Percentiles rank a stretch among this genome's conserved stretches.
phyloP scores from a whole-genome alignment of 2,113 vertebrate genomes.

The Synchiropus splendidus region DNA sequence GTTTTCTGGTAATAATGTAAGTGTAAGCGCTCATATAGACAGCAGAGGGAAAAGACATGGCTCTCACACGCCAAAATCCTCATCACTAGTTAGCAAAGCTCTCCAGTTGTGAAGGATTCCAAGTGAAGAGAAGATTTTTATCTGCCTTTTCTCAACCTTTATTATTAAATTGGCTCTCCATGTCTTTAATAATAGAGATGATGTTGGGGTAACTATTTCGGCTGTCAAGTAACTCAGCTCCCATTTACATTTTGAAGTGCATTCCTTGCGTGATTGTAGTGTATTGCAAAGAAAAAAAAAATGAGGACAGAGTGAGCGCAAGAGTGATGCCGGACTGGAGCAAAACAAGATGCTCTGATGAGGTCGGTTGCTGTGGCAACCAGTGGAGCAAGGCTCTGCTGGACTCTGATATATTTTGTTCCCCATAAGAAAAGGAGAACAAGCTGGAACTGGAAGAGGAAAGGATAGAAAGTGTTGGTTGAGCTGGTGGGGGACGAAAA shows the following conservation, averaged over 20 bases:
- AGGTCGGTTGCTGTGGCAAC: conserved; percentile 61
- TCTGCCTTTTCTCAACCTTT: too few species aligned
- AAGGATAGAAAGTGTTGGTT: conserved; percentile 3
- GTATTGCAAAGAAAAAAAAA: background rate
- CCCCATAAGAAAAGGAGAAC: conserved; percentile 43
- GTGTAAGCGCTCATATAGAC: too few species aligned
- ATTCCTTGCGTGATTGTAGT: background rate
- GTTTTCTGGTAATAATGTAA: too few species aligned
- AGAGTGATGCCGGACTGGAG: conserved; percentile 10
- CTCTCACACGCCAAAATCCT: too few species aligned
- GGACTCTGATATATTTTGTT: conserved; percentile 58
- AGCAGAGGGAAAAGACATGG: too few species aligned
- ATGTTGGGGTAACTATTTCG: too few species aligned
- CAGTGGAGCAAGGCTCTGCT: conserved; percentile 44
- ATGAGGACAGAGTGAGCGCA: conserved; percentile 1
- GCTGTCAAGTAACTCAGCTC: too few species aligned
- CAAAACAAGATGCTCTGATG: conserved; percentile 39
- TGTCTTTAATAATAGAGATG: too few species aligned
- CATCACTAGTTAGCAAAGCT: too few species aligned
- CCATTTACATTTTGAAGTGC: background rate
- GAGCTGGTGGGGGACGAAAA: conserved; percentile 1
- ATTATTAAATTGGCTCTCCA: too few species aligned
- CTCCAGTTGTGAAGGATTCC: too few species aligned
- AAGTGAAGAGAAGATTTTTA: too few species aligned
- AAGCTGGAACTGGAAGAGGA: conserved; percentile 17